Evolutionary conservation across 1,140 invertebrate genomes (phyloP).

Genomic region (Anastrepha obliqua): DNA sequence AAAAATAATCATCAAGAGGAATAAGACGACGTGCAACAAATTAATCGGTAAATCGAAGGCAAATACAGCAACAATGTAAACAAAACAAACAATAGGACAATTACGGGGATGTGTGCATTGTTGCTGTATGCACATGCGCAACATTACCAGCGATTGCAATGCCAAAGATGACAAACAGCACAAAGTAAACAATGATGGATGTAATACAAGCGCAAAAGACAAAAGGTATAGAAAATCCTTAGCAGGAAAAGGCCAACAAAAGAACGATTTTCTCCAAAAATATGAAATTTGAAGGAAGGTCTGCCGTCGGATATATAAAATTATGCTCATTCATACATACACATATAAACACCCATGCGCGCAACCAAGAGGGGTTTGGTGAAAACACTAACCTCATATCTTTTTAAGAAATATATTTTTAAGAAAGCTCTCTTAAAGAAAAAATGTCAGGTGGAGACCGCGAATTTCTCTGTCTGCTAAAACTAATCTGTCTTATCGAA

Average conservation of each 20-base stretch:
- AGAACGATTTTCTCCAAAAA: constrained; percentile 39
- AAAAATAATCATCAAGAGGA: neutral
- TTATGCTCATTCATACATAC: too few species aligned
- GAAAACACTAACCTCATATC: too few species aligned
- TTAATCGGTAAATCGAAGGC: constrained; percentile 44
- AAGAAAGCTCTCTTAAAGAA: too few species aligned
- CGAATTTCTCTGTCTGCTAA: too few species aligned
- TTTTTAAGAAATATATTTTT: too few species aligned
- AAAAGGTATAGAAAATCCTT: constrained; percentile 1
- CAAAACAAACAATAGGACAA: constrained; percentile 42
- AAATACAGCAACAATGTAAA: constrained; percentile 17
- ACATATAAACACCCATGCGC: too few species aligned
- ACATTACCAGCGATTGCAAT: neutral
- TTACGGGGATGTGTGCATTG: constrained; percentile 5
- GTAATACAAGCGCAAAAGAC: neutral
- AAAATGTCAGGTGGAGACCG: too few species aligned
- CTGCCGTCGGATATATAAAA: neutral
- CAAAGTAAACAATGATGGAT: constrained; percentile 2
- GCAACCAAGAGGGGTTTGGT: too few species aligned
- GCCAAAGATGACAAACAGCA: constrained; percentile 37
- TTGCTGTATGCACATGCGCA: neutral
- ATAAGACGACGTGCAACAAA: constrained; percentile 37
- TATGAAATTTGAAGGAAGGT: neutral
- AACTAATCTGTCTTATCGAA: too few species aligned
- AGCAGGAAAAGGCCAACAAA: constrained; percentile 21